A percentile compares a stretch with the other conserved stretches of the same genome.
phyloP scores from a whole-genome alignment of 2,113 vertebrate species.

The Cichladusa arquata region DNA sequence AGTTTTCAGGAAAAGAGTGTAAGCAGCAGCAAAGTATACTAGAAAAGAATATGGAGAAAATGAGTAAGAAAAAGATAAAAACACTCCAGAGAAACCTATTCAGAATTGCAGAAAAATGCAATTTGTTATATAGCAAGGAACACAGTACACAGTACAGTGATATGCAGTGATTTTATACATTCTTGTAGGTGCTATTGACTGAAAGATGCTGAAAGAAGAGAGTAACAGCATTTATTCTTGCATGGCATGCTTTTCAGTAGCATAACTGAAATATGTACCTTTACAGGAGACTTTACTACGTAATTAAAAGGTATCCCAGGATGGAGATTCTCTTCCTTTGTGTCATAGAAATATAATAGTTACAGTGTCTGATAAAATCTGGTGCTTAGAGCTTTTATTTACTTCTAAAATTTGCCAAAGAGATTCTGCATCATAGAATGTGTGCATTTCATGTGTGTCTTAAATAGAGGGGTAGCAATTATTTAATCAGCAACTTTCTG shows the following conservation, averaged over 20 bases:
- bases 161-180: not conserved
- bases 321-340: not conserved
- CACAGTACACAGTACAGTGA: not conserved
- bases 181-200: not conserved
- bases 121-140: not conserved
- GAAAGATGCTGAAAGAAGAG: not conserved
- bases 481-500: not conserved
- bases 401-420: not conserved
- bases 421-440: not conserved
- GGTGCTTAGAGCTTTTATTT: not conserved
- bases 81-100: not conserved
- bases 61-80: rapidly evolving
- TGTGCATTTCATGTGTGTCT: not conserved
- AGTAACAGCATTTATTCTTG: not conserved
- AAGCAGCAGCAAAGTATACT: not conserved
- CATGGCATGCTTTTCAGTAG: not conserved
- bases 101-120: not conserved
- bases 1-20: not conserved
- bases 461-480: not conserved
- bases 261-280: not conserved
- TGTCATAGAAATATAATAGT: not conserved
- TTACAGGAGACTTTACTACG: not conserved
- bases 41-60: not conserved
- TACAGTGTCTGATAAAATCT: not conserved
- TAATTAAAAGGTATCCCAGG: not conserved